A percentile compares a stretch with the other conserved stretches of the same genome.
These are phyloP conservation scores for Epizoanthus rinbou DNA, from an alignment of 92 coral and sea anemone species.

Conservation along the genomic window DNA sequence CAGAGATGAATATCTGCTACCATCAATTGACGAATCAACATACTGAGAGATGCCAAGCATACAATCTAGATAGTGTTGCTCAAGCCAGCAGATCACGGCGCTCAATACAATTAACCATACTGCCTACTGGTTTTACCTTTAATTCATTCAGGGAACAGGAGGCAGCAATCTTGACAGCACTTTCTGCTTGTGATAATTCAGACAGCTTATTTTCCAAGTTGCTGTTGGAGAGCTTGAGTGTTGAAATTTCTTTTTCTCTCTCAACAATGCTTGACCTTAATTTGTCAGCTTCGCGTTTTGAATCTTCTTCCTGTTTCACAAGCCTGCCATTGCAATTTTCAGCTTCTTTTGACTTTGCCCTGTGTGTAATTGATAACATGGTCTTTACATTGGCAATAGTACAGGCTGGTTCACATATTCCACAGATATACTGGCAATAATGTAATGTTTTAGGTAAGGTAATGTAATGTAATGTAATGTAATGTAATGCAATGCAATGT, in stretches of 20 bases:
- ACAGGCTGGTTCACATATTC: too few relatives aligned
- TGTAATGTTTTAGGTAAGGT: too few relatives aligned
- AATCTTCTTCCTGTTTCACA: conserved; percentile 53
- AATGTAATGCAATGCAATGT: too few relatives aligned
- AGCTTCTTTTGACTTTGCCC: conserved; percentile 54
- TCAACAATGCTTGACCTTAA: conserved; percentile 46
- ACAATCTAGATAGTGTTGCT: too few relatives aligned
- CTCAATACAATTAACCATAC: too few relatives aligned
- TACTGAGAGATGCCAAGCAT: neutral
- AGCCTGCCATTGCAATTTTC: conserved; percentile 48
- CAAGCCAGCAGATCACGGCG: too few relatives aligned
- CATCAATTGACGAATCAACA: too few relatives aligned
- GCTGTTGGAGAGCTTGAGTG: conserved; percentile 46
- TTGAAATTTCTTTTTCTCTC: conserved; percentile 61
- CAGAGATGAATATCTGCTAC: too few relatives aligned
- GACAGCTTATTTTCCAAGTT: conserved; percentile 65
- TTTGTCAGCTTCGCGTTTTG: conserved; percentile 49
- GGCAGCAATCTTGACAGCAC: conserved; percentile 61
- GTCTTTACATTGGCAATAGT: too few relatives aligned
- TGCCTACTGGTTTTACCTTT: conserved; percentile 51
- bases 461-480: too few relatives aligned
- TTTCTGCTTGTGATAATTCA: conserved; percentile 57
- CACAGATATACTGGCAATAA: too few relatives aligned
- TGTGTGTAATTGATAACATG: neutral
- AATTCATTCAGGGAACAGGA: conserved; percentile 67